Percentiles rank a stretch among this genome's conserved stretches.
phyloP scores from a whole-genome alignment of 2,113 vertebrate species.

The Daubentonia madagascariensis region DNA sequence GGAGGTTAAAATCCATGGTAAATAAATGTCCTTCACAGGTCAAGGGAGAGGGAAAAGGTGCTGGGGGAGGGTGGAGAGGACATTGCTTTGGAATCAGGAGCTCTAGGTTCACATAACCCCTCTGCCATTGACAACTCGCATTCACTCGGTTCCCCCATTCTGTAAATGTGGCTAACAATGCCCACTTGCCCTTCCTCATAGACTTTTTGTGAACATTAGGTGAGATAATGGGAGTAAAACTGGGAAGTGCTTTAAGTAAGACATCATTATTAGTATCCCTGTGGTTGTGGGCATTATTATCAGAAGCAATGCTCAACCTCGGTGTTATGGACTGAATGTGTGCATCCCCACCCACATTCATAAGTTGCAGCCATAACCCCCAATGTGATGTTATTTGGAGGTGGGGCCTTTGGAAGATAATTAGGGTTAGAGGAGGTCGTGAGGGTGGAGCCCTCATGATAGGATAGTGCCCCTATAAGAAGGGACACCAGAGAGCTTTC shows the following conservation, averaged over 20 bases:
- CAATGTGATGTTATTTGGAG: not conserved
- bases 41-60: not conserved
- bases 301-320: not conserved
- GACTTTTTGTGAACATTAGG: not conserved
- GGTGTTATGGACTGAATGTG: not conserved
- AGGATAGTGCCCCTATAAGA: not conserved
- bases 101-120: not conserved
- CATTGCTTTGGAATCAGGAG: not conserved
- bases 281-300: not conserved
- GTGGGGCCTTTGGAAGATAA: not conserved
- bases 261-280: not conserved
- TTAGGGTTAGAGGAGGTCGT: not conserved
- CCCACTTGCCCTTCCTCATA: not conserved
- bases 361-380: not conserved
- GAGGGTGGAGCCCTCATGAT: not conserved
- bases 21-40: not conserved
- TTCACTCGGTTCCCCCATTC: not conserved
- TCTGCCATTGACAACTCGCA: not conserved
- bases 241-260: not conserved
- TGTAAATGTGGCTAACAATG: not conserved
- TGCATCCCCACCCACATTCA: not conserved
- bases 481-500: not conserved
- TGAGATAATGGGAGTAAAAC: not conserved
- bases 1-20: not conserved
- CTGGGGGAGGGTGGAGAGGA: not conserved